Conservation (phyloP, 2,113 vertebrate genomes). For the Rhinopithecus roxellana region DNA sequence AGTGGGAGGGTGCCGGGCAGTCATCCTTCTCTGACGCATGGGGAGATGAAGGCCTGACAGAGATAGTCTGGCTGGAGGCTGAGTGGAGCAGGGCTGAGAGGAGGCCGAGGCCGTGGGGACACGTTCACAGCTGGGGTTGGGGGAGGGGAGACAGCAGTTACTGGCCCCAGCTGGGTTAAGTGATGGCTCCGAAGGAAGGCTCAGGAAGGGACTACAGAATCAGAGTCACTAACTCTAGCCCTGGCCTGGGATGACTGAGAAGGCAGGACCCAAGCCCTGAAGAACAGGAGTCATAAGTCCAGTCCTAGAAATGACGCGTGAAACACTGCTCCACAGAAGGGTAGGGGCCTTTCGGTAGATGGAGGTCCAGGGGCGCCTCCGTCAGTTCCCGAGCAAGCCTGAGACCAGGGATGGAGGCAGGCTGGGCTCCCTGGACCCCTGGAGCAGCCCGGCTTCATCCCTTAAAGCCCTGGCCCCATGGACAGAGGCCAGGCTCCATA, state of each 20-base stretch:
- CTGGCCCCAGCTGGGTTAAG: not conserved
- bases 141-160: not conserved
- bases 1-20: not conserved
- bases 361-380: not conserved
- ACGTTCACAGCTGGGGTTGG: not conserved
- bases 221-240: not conserved
- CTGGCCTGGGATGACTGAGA: not conserved
- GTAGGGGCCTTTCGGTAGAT: not conserved
- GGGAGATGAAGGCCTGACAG: not conserved
- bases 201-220: not conserved
- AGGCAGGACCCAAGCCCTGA: not conserved
- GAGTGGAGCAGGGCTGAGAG: not conserved
- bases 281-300: not conserved
- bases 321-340: fast-evolving
- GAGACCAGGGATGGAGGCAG: not conserved
- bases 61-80: not conserved
- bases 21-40: fast-evolving
- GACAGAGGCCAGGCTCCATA: not conserved
- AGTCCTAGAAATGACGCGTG: not conserved
- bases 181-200: not conserved
- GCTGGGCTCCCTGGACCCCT: not conserved
- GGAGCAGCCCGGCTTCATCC: not conserved
- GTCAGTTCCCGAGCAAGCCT: not conserved
- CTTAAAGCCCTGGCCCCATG: not conserved
- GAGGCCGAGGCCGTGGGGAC: not conserved